Evolutionary conservation across 1,140 invertebrate species (phyloP).

Genomic region (Nomia melanderi): DNA sequence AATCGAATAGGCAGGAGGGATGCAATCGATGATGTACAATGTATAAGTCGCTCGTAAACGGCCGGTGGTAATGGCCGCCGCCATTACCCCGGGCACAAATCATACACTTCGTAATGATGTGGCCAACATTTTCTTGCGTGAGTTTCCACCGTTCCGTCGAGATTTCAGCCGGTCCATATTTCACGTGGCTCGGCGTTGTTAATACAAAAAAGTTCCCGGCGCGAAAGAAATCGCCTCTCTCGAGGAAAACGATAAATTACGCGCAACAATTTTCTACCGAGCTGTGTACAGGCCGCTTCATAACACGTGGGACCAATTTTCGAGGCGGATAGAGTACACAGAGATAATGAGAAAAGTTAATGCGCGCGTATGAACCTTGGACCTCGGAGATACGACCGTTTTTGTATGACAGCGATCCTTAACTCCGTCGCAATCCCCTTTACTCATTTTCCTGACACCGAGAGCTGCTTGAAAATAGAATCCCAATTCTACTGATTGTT

Average conservation of each 20-base stretch:
- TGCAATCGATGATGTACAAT: neutral
- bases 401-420: too few relatives aligned
- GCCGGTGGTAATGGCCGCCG: neutral
- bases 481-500: too few relatives aligned
- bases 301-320: too few relatives aligned
- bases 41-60: conserved; percentile 10
- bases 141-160: conserved; percentile 33
- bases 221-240: conserved; percentile 26
- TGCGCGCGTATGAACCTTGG: too few relatives aligned
- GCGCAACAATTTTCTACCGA: conserved; percentile 3
- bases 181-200: conserved; percentile 29
- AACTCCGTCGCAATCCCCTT: too few relatives aligned
- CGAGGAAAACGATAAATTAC: conserved; percentile 18
- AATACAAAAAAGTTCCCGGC: conserved; percentile 27
- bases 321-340: too few relatives aligned
- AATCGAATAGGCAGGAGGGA: neutral
- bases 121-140: conserved; percentile 41
- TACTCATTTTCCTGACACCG: too few relatives aligned
- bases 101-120: conserved; percentile 19
- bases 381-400: too few relatives aligned
- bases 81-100: conserved; percentile 29
- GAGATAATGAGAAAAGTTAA: too few relatives aligned
- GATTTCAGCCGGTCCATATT: conserved; percentile 27
- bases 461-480: too few relatives aligned
- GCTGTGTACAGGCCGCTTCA: neutral